Conservation (phyloP, 2,797 vertebrate species). For the Parotocinclus haroldoi region DNA sequence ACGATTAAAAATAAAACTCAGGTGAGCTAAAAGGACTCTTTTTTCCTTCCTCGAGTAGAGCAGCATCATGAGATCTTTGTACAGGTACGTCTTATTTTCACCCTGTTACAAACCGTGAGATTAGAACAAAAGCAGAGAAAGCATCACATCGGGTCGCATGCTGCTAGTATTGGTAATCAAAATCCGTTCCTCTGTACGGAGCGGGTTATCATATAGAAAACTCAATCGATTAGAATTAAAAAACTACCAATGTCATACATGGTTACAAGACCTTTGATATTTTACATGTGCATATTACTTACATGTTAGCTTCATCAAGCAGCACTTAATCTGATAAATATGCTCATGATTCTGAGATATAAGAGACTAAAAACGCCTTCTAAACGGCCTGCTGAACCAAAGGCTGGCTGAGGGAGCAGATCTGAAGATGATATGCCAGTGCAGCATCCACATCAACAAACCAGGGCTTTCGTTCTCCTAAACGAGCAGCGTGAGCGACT, state of each 20-base stretch:
- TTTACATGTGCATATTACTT: constrained; percentile 79
- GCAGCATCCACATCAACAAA: too few species aligned
- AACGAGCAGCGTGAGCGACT: too few species aligned
- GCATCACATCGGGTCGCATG: constrained; percentile 80
- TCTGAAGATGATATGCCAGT: too few species aligned
- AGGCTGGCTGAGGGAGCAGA: too few species aligned
- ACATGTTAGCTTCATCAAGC: constrained; percentile 72
- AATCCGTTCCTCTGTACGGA: constrained; percentile 77
- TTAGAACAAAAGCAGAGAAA: constrained; percentile 74
- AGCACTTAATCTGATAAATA: constrained; percentile 72
- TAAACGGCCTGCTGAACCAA: constrained; percentile 1
- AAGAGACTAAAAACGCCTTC: constrained; percentile 47
- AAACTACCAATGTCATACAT: constrained; percentile 57
- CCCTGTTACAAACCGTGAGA: constrained; percentile 77
- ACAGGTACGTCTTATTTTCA: constrained; percentile 61
- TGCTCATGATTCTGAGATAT: constrained; percentile 65
- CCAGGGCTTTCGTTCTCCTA: too few species aligned
- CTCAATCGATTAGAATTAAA: constrained; percentile 41
- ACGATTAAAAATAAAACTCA: too few species aligned
- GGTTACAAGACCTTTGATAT: constrained; percentile 56
- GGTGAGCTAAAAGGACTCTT: constrained; percentile 47
- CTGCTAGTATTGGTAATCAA: constrained; percentile 76
- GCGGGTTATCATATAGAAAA: constrained; percentile 56
- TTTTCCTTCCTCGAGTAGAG: constrained; percentile 53
- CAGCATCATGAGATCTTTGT: constrained; percentile 47